These are phyloP conservation scores for Maniola jurtina DNA, from an alignment of 1,140 invertebrate genomes.

Conservation along the genomic window DNA sequence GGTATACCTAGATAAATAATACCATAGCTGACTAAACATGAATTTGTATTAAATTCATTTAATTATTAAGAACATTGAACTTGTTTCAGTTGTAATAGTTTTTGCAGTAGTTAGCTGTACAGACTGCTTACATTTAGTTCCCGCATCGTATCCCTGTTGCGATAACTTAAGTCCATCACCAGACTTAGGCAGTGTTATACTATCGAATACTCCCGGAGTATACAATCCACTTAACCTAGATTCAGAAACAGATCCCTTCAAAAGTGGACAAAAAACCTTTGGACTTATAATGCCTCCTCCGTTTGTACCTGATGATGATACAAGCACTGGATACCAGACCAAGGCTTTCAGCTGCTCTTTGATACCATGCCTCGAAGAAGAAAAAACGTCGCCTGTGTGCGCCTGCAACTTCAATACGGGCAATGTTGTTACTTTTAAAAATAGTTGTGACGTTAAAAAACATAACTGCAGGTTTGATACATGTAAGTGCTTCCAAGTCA, in stretches of 20 bases:
- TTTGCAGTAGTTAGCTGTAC: background rate
- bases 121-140: constrained; percentile 6
- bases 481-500: constrained; percentile 25
- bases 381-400: constrained; percentile 33
- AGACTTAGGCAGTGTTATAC: too few relatives aligned
- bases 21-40: too few relatives aligned
- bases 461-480: constrained; percentile 53
- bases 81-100: constrained; percentile 17
- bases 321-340: constrained; percentile 18
- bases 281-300: constrained; percentile 24
- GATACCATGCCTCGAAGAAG: constrained; percentile 22
- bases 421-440: constrained; percentile 46
- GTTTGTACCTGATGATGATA: constrained; percentile 32
- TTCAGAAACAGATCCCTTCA: constrained; percentile 24
- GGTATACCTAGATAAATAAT: too few relatives aligned
- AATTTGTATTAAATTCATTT: background rate
- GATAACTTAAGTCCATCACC: background rate
- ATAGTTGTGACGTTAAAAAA: constrained; percentile 43
- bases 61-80: background rate
- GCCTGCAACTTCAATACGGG: constrained; percentile 51
- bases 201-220: background rate
- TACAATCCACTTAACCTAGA: constrained; percentile 11
- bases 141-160: constrained; percentile 2
- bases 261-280: constrained; percentile 22
- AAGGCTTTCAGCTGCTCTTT: constrained; percentile 36